These are phyloP conservation scores for Diceros bicornis DNA, from an alignment of 2,797 vertebrate species.

Conservation along the genomic window DNA sequence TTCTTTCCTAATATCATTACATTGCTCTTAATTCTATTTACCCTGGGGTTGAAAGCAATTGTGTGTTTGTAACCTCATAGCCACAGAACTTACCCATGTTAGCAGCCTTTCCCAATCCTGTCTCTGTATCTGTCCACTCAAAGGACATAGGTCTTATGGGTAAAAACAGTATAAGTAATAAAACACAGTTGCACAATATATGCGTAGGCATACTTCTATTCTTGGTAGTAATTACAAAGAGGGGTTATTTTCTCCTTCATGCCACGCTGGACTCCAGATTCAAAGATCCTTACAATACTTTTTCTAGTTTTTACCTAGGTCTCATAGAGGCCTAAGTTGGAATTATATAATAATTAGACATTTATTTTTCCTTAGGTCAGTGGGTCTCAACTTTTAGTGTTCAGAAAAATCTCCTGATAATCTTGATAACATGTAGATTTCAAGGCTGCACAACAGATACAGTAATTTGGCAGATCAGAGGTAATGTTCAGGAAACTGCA, in stretches of 20 bases:
- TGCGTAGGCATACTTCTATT: neutral
- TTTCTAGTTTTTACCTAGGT: neutral
- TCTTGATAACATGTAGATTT: neutral
- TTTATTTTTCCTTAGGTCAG: neutral
- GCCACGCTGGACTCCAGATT: neutral
- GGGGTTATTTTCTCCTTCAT: neutral
- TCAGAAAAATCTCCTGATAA: neutral
- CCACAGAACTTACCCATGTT: neutral
- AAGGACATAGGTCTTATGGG: neutral
- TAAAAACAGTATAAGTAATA: conserved; percentile 1
- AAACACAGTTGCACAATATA: neutral
- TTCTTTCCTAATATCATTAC: neutral
- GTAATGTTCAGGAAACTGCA: neutral
- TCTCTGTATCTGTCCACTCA: neutral
- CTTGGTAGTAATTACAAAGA: neutral
- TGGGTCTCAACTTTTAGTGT: neutral
- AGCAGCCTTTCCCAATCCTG: neutral
- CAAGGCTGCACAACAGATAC: neutral
- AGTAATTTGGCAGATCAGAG: neutral
- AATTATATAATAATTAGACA: conserved; percentile 3
- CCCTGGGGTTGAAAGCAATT: neutral
- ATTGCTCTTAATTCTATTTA: neutral
- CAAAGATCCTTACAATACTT: neutral
- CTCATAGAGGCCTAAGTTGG: neutral
- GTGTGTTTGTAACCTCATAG: neutral